Conservation (phyloP, 2,113 vertebrate genomes). For the Gila orcuttii region DNA sequence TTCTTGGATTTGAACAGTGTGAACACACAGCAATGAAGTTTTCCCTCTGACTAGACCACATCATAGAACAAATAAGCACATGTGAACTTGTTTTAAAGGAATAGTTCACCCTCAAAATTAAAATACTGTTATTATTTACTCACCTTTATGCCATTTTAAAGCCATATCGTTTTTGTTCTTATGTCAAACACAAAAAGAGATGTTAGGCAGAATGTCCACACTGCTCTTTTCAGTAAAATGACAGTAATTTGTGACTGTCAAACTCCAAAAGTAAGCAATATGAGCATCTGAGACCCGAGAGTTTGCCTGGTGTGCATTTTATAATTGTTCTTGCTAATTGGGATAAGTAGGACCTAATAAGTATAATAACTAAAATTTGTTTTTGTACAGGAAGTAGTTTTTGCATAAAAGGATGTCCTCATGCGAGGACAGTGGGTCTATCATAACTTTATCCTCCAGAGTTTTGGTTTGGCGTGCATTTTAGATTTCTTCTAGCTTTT, state of each 20-base stretch:
- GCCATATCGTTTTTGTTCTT: not conserved
- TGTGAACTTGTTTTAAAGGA: slow-evolving; percentile 9
- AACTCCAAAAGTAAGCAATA: not conserved
- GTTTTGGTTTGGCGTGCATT: too few species aligned
- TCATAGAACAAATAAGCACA: slow-evolving; percentile 32
- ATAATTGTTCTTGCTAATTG: too few species aligned
- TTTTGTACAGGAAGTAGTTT: too few species aligned
- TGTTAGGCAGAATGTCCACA: not conserved
- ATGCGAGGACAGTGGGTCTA: too few species aligned
- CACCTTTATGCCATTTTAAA: not conserved
- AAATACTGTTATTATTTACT: not conserved
- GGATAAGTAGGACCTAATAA: too few species aligned
- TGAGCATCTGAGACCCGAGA: not conserved
- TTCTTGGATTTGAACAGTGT: slow-evolving; percentile 33
- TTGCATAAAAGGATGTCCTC: too few species aligned
- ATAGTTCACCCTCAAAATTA: not conserved
- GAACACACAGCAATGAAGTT: slow-evolving; percentile 26
- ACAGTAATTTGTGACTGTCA: not conserved
- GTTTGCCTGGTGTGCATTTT: too few species aligned
- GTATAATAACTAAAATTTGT: too few species aligned
- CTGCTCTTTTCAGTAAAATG: not conserved
- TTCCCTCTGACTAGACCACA: slow-evolving; percentile 20
- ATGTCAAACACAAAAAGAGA: not conserved
- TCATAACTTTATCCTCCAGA: too few species aligned
- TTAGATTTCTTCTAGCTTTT: too few species aligned